phyloP scores from a whole-genome alignment of 2,797 vertebrate species.

The Siniperca undulata region DNA sequence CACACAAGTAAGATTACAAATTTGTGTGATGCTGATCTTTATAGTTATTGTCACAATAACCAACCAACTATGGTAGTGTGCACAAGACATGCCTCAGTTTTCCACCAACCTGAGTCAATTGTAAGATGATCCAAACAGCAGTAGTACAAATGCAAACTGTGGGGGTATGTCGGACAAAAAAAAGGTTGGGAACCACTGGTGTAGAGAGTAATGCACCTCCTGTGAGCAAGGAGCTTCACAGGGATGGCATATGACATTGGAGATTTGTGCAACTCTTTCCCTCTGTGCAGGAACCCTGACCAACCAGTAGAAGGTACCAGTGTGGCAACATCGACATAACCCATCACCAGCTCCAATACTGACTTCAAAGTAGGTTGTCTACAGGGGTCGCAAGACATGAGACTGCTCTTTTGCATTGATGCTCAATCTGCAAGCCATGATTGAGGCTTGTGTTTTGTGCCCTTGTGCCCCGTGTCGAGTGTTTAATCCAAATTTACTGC shows the following conservation, averaged over 20 bases:
- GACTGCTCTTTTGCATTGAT: not conserved
- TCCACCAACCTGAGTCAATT: no score
- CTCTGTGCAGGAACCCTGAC: slow-evolving; percentile 14
- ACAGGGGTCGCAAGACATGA: not conserved
- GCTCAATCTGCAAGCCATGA: not conserved
- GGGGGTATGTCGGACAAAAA: no score
- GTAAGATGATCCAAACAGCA: no score
- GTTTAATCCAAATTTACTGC: slow-evolving; percentile 7
- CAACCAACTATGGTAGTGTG: no score
- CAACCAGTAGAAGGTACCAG: slow-evolving; percentile 18
- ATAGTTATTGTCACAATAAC: no score
- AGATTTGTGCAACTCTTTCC: not conserved
- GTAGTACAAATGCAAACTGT: no score
- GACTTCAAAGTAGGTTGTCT: not conserved
- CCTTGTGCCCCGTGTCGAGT: not conserved
- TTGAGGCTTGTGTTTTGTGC: not conserved
- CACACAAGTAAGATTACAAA: no score
- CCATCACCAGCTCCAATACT: not conserved
- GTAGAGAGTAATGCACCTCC: not conserved
- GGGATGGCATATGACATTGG: not conserved
- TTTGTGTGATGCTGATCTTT: no score
- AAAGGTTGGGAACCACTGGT: not conserved
- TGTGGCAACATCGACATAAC: not conserved
- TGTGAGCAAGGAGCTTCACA: not conserved
- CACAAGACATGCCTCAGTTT: no score